Evolutionary conservation across 2,797 vertebrate species (phyloP), one percentile per base, ranked within the genome.

Genomic region (Zonotrichia albicollis): DNA sequence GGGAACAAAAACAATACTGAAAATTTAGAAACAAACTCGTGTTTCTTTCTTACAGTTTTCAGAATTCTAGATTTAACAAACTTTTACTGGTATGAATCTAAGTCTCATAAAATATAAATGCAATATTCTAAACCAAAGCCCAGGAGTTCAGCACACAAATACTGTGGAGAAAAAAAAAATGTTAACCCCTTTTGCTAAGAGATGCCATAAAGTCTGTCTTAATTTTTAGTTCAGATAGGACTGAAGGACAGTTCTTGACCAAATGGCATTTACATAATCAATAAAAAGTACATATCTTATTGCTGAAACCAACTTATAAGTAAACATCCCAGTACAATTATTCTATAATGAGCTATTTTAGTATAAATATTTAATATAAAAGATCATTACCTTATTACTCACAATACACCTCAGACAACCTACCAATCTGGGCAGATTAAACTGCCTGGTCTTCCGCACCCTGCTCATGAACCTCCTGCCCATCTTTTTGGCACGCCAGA

Each of bases 401-500:
- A 77, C 42, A 60, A 19, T n/a, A 57, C 75, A 78, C 29, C 67
- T 80, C 73, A 74, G 53, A 67, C 72, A 89, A 98, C 98, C 97
- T 98, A 99, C 98, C 98, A 98, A 97, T 91, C 98, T 97, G 96
- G 72, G 84, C 74, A 96, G 92, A 90, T 57, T 77, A 46, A 98
- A 98, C 73, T 97, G 95, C 94, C 98, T 98, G 96, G 97, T 98
- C 93, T 98, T 98, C 96, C 97, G 72, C 83, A 98, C 97, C 73
- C 98, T 98, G 92, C 97, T 98, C 97, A 98, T 98, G 93, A 98
- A 98, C 92, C 98, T 98, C 87, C 98, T 97, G 82, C 98, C 98
- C 98, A 98, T 98, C 97, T 98, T 98, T 92, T 98, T 98, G 83
- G 98, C 98, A 91, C 91, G 97, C 98, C 98, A 99, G 94, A 98